phyloP scores from a whole-genome alignment of 1,140 invertebrate genomes.

The Aphidius gifuensis region DNA sequence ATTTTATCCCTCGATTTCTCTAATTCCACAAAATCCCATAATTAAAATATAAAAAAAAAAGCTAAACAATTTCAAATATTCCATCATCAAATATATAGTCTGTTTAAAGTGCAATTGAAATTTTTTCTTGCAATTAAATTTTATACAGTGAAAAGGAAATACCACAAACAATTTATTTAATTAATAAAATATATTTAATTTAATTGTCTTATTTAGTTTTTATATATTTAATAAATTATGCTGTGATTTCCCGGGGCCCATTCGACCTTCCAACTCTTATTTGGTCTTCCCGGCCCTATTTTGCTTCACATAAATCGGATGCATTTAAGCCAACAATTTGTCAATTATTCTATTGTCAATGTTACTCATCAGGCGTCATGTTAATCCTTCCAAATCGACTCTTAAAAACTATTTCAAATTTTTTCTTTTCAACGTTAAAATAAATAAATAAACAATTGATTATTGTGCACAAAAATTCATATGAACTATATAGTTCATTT shows the following conservation, averaged over 20 bases:
- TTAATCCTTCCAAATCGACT: background rate
- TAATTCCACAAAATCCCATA: no score
- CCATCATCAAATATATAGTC: background rate
- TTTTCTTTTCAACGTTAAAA: no score
- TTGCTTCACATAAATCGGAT: constrained; percentile 42
- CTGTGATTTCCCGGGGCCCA: constrained; percentile 7
- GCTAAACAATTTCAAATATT: background rate
- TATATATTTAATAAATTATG: constrained; percentile 8
- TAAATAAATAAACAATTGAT: constrained; percentile 5
- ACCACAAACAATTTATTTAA: no score
- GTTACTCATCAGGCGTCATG: constrained; percentile 45
- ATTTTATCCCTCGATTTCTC: no score
- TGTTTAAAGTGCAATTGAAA: no score
- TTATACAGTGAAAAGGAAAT: no score
- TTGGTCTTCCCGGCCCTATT: constrained; percentile 11
- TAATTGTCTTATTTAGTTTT: constrained; percentile 6
- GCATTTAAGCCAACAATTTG: constrained; percentile 48
- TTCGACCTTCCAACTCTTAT: constrained; percentile 40
- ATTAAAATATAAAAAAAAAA: no score
- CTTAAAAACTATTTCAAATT: no score
- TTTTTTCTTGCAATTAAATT: no score
- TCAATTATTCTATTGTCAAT: constrained; percentile 49
- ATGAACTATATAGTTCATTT: background rate
- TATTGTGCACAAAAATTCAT: background rate
- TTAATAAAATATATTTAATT: no score